A percentile compares a stretch with the other conserved stretches of the same genome.
Conservation (phyloP, 64 coral and sea anemone genomes). For the Stichodactyla helianthus region DNA sequence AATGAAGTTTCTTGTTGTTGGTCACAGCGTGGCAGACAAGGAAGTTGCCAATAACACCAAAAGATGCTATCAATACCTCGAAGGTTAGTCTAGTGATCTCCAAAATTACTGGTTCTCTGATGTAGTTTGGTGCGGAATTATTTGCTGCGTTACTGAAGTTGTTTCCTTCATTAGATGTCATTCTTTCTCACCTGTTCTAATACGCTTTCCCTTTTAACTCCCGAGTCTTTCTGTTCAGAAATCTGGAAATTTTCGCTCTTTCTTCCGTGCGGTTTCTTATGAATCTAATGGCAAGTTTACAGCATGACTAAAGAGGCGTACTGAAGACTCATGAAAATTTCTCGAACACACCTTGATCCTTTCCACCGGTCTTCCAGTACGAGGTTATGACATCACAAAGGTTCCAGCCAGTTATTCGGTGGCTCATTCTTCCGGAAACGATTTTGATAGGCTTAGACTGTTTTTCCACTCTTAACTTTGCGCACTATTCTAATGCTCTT, state of each 20-base stretch:
- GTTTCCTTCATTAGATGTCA: background rate
- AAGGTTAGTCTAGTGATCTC: constrained; percentile 36
- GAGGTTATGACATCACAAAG: background rate
- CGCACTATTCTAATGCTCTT: no score
- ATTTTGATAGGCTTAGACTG: background rate
- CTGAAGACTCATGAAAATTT: background rate
- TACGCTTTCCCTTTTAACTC: background rate
- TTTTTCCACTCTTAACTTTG: background rate
- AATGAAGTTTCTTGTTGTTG: constrained; percentile 33
- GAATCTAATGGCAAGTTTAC: background rate
- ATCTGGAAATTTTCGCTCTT: background rate
- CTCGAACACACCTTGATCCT: background rate
- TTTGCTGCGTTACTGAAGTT: background rate
- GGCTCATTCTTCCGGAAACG: background rate
- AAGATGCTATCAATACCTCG: constrained; percentile 36
- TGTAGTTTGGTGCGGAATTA: background rate
- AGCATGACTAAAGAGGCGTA: background rate
- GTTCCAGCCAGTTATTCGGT: background rate
- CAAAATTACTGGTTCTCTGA: constrained; percentile 11
- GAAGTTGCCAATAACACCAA: constrained; percentile 65
- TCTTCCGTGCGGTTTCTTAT: background rate
- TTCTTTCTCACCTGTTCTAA: background rate
- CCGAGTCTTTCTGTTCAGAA: background rate
- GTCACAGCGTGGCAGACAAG: constrained; percentile 58
- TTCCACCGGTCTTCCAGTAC: background rate